phyloP scores from a whole-genome alignment of 2,888 invertebrate genomes.

The Tridacna crocea region DNA sequence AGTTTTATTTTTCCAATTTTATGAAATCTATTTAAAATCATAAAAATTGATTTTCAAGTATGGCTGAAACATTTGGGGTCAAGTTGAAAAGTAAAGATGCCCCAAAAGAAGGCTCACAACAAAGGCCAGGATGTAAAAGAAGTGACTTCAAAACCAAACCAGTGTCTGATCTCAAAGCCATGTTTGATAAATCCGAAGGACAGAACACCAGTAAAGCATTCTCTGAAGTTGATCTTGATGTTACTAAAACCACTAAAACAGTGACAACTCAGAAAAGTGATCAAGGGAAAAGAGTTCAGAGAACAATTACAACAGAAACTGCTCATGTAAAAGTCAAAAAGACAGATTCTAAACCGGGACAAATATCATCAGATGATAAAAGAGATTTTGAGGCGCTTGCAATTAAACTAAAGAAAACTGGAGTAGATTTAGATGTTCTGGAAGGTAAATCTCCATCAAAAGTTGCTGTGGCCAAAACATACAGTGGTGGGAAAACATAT shows the following conservation, averaged over 20 bases:
- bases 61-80: slow-evolving; percentile 56
- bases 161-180: slow-evolving; percentile 58
- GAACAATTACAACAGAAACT: not conserved
- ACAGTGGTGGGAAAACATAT: slow-evolving; percentile 51
- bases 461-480: slow-evolving; percentile 57
- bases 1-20: too few species aligned
- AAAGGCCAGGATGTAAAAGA: slow-evolving; percentile 37
- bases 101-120: slow-evolving; percentile 1
- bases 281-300: not conserved
- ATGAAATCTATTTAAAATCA: too few species aligned
- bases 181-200: slow-evolving; percentile 55
- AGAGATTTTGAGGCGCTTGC: slow-evolving; percentile 52
- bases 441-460: slow-evolving; percentile 7
- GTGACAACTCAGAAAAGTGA: slow-evolving; percentile 18
- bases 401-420: slow-evolving; percentile 44
- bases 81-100: slow-evolving; percentile 50
- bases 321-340: not conserved
- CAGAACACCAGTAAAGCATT: slow-evolving; percentile 28
- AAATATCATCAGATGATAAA: slow-evolving; percentile 27
- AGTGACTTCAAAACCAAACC: slow-evolving; percentile 57
- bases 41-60: slow-evolving; percentile 3
- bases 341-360: slow-evolving; percentile 11
- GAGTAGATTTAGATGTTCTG: slow-evolving; percentile 40
- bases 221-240: slow-evolving; percentile 17
- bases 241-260: slow-evolving; percentile 2